These are phyloP conservation scores for Terrapene triunguis DNA, from an alignment of 2,113 vertebrate species.

Conservation along the genomic window DNA sequence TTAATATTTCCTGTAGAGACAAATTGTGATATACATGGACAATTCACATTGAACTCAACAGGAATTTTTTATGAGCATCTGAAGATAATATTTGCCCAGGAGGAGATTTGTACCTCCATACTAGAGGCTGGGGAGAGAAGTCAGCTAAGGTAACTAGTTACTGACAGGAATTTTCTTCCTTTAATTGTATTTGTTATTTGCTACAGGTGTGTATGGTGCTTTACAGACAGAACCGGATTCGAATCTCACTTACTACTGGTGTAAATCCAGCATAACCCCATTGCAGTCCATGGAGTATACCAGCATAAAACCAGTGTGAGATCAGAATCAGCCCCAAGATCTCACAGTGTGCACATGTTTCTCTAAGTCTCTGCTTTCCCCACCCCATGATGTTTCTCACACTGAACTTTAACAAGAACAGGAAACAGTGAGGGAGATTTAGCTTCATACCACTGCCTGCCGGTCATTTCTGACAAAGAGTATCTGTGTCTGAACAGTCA, in stretches of 20 bases:
- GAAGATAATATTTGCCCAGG: conserved; percentile 13
- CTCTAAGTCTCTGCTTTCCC: not conserved
- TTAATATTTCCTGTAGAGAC: conserved; percentile 6
- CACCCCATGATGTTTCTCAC: not conserved
- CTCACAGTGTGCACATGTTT: accelerated
- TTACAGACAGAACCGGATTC: not conserved
- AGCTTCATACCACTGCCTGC: not conserved
- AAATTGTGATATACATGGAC: not conserved
- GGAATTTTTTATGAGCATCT: conserved; percentile 34
- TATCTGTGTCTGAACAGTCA: not conserved
- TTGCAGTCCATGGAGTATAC: not conserved
- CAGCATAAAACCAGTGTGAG: not conserved
- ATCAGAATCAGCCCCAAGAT: not conserved
- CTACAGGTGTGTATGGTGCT: not conserved
- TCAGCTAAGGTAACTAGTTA: conserved; percentile 33
- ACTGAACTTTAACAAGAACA: not conserved
- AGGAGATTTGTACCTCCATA: conserved; percentile 34
- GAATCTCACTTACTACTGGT: not conserved
- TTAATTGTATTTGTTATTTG: conserved; percentile 47
- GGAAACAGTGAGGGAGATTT: not conserved
- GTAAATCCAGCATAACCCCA: not conserved
- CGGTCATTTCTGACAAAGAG: not conserved
- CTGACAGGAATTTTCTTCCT: conserved; percentile 22
- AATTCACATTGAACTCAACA: not conserved
- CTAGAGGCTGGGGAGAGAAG: conserved; percentile 44